Evolutionary conservation across 2,888 invertebrate genomes (phyloP).

Genomic region (Dryomyza anilis): DNA sequence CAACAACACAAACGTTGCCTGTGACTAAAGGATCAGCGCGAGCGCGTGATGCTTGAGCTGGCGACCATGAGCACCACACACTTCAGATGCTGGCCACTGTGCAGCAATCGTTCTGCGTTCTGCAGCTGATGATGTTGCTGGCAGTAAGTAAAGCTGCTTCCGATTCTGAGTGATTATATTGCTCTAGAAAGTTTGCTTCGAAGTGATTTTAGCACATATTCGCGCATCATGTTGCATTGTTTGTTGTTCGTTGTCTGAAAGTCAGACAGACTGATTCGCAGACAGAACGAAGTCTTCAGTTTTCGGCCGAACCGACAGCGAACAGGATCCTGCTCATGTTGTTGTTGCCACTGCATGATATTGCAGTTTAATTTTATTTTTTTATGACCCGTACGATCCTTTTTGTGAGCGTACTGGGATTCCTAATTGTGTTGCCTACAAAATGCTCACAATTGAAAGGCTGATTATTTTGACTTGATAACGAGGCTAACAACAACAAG

Average conservation of each 20-base stretch:
- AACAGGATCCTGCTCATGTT: too few species aligned
- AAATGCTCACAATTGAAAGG: slow-evolving; percentile 39
- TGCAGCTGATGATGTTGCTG: neutral
- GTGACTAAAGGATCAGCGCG: neutral
- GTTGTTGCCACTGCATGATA: slow-evolving; percentile 31
- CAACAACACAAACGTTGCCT: too few species aligned
- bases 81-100: neutral
- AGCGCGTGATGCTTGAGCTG: neutral
- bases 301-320: too few species aligned
- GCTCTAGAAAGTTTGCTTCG: slow-evolving; percentile 50
- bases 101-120: neutral
- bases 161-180: slow-evolving; percentile 48
- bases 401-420: neutral
- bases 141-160: slow-evolving; percentile 16
- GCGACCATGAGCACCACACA: neutral
- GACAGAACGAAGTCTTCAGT: neutral
- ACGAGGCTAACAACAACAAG: slow-evolving; percentile 56
- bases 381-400: neutral
- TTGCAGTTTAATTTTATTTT: slow-evolving; percentile 21
- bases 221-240: slow-evolving; percentile 59
- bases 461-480: slow-evolving; percentile 62
- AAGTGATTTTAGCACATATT: slow-evolving; percentile 52
- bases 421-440: slow-evolving; percentile 21
- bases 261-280: neutral
- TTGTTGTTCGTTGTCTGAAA: slow-evolving; percentile 30